Percentiles rank a stretch among this genome's conserved stretches.
phyloP scores from a whole-genome alignment of 1,140 invertebrate species.

The Camponotus floridanus region DNA sequence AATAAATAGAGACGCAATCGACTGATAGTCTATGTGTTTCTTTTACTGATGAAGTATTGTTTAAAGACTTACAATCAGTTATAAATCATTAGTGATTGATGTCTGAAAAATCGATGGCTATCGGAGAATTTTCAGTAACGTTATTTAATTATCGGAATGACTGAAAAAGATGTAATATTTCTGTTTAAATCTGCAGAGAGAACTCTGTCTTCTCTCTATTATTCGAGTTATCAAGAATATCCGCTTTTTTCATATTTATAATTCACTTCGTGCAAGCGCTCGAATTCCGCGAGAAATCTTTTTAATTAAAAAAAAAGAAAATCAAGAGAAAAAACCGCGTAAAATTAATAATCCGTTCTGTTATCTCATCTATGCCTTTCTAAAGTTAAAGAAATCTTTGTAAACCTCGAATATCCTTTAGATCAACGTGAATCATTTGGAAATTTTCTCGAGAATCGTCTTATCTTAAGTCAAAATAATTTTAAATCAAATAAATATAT shows the following conservation, averaged over 20 bases:
- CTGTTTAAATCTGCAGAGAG: background rate
- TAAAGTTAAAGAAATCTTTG: background rate
- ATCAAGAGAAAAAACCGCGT: background rate
- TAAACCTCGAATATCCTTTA: slow-evolving; percentile 1
- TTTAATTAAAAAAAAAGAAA: background rate
- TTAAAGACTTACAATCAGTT: background rate
- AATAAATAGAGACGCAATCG: background rate
- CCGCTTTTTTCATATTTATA: background rate
- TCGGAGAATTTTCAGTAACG: background rate
- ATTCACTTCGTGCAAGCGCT: background rate
- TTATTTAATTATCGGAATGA: background rate
- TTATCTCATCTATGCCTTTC: background rate
- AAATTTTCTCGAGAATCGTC: slow-evolving; percentile 24
- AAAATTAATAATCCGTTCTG: background rate
- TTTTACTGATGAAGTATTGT: background rate
- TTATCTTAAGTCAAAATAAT: slow-evolving; percentile 11
- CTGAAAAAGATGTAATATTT: background rate
- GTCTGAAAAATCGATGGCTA: background rate
- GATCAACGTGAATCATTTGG: slow-evolving; percentile 9
- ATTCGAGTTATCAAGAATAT: background rate
- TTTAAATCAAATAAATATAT: background rate
- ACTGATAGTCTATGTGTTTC: background rate
- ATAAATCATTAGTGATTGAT: background rate
- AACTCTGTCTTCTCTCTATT: background rate
- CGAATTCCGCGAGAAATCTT: background rate